Evolutionary conservation across 2,888 invertebrate species (phyloP), one percentile per base, ranked within the genome.

Genomic region (Podabrus alpinus): DNA sequence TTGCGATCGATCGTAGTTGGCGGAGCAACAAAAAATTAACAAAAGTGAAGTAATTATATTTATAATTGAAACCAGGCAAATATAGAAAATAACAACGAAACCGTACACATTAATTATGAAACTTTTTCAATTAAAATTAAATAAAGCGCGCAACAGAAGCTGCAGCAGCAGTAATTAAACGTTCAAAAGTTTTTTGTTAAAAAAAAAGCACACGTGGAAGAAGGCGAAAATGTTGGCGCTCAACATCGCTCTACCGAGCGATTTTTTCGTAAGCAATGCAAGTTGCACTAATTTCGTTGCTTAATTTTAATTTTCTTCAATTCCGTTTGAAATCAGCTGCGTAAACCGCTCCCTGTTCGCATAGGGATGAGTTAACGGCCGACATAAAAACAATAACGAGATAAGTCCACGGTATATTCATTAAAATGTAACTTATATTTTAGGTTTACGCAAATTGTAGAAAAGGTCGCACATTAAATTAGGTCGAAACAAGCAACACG

Each of bases 301-400:
- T 21, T 7, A 21, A 21, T 21, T 21, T 21, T 4, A 21, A 21
- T 21, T n/a, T n/a, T n/a, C n/a, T n/a, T n/a, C n/a, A n/a, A n/a
- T n/a, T n/a, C n/a, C n/a, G n/a, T n/a, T n/a, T n/a, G n/a, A 21
- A 21, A 1, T 4, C 7, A 3, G 21, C 7, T 21, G 7, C 1
- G 21, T 21, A 21, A 21, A 1, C 3, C 21, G 24, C 1, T 9
- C 19, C 19, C 3, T 19, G 19, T 19, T 19, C 24, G n/a, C 16
- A 7, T 15, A 16, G 60, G 62, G 62, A 15, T n/a, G 62, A 21
- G 19, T 64, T 64, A 19, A 64, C 21, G 11, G 19, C 62, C 62
- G 10, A 64, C 72, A 73, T 73, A 73, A 73, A n/a, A 62, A 73
- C 72, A 73, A 69, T 69, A 73, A 68, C 72, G 66, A 68, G 68